Evolutionary conservation across 2,797 vertebrate species (phyloP).

Genomic region (Podarcis siculus): DNA sequence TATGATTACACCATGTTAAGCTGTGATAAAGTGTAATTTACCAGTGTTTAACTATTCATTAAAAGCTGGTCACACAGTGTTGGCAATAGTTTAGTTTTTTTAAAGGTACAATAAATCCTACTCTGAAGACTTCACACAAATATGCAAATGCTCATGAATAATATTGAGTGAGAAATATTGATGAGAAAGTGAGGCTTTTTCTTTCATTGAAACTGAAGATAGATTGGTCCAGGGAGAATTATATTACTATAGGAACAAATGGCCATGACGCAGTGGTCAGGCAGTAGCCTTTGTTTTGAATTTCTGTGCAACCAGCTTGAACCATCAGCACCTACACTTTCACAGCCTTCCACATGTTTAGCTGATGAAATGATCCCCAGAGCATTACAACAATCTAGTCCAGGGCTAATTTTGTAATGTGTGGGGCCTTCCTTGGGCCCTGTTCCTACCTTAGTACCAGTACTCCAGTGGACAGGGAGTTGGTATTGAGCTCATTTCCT

Average conservation of each 20-base stretch:
- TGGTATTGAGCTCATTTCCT: no score
- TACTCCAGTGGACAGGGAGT: no score
- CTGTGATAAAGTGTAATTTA: conserved; percentile 36
- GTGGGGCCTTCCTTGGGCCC: neutral
- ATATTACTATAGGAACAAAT: no score
- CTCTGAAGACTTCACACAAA: conserved; percentile 6
- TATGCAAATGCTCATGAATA: neutral
- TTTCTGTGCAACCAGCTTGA: neutral
- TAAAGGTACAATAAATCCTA: conserved; percentile 16
- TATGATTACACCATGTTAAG: conserved; percentile 52
- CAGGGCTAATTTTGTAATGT: neutral
- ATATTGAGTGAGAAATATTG: neutral
- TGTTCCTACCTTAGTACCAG: neutral
- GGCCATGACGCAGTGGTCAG: no score
- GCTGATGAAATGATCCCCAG: neutral
- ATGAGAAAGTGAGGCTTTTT: neutral
- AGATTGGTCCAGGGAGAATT: neutral
- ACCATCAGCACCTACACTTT: neutral
- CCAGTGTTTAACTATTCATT: conserved; percentile 24
- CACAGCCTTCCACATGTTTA: neutral
- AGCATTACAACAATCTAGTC: neutral
- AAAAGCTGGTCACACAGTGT: conserved; percentile 28
- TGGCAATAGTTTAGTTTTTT: neutral
- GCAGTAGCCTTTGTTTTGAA: neutral
- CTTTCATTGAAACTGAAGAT: neutral